Evolutionary conservation across 2,888 invertebrate species (phyloP), one percentile per base, ranked within the genome.

Genomic region (Drosophila bunnanda): DNA sequence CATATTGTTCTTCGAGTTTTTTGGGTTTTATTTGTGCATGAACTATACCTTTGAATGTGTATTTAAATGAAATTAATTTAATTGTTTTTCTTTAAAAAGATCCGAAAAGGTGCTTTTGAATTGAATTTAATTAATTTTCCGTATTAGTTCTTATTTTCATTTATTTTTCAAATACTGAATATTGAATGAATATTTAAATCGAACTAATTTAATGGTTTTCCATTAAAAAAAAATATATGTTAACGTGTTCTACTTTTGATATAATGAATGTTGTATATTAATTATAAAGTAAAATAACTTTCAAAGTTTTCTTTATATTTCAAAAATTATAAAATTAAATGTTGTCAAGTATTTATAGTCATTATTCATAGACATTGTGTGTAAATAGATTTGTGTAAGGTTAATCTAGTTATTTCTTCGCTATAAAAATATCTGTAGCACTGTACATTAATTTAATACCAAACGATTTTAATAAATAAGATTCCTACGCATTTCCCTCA

Each of bases 331-430:
- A 13, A 7, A 44, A 15, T 15, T 20, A 20, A 41, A 1, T 0
- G 6, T 7, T 41, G 2, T 4, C 3, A 13, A 2, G 20, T 20
- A 41, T 10, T 20, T 20, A 4, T 6, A 12, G 10, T 17, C 1
- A n/a, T 36, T 7, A 17, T 20, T 12, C 12, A 41, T 25, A 5
- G 5, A 25, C 2, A 4, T 22, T 22, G 2, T 22, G 8, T 22
- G 15, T 15, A 8, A 25, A 1, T n/a, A 25, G n/a, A 1, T 44
- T 28, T 10, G n/a, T 25, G 0, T n/a, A 17, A 28, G 28, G 3
- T 3, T 1, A n/a, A n/a, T 5, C 10, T 12, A 0, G 28, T 12
- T 1, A 7, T 10, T n/a, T 25, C 1, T 44, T 0, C 4, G 4
- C 5, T 7, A 43, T 22, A 13, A 13, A 22, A 22, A 22, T 22